Base-by-base conservation (phyloP, 2,797 vertebrate genomes). In the Tachyglossus aculeatus region DNA sequence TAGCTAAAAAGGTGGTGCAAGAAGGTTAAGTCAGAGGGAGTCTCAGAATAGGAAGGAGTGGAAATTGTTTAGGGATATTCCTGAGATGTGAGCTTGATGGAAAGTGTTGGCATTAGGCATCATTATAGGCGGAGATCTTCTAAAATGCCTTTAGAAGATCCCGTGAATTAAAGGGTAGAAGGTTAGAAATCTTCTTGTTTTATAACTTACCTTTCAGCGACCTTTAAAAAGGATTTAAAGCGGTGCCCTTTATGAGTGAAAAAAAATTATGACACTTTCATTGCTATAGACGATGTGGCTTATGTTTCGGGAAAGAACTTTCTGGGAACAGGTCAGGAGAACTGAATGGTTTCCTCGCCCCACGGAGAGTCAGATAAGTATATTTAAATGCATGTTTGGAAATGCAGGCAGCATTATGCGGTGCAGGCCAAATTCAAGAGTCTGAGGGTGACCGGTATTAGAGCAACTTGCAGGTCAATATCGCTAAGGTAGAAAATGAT, bases 81-180 rank as follows among this genome's bases (percentile, higher is more conserved):
- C 41, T 81, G 71, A 77, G 14, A 78, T 31, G 34, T 77, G 70
- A 84, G 78, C 73, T 71, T 57, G 64, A 85, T 14, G 68, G 70
- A 66, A 68, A 72, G 62, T 82, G 54, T 44, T 71, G 79, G 88
- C 80, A 48, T 69, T 83, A 83, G 77, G 79, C 73, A 75, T 66
- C 62, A 63, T 66, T 55, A 13, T 24, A 87, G 85, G 74, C 81
- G 51, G 76, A 64, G 88, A 93, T 93, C 91, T 92, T 91, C 92
- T 91, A 92, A 91, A 88, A 77, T 69, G 27, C 16, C 25, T 80
- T 93, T 91, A 94, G 93, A 91, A 93, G 93, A 93, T 93, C 89
- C 63, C 57, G 32, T 65, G 47, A 52, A 76, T 56, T 59, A 62
- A 39, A 79, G 60, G 72, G 78, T 13, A 87, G 70, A 47, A 32